Evolutionary conservation across 1,140 invertebrate species (phyloP), one percentile per base, ranked within the genome.

Genomic region (Hypsibius dujardini): DNA sequence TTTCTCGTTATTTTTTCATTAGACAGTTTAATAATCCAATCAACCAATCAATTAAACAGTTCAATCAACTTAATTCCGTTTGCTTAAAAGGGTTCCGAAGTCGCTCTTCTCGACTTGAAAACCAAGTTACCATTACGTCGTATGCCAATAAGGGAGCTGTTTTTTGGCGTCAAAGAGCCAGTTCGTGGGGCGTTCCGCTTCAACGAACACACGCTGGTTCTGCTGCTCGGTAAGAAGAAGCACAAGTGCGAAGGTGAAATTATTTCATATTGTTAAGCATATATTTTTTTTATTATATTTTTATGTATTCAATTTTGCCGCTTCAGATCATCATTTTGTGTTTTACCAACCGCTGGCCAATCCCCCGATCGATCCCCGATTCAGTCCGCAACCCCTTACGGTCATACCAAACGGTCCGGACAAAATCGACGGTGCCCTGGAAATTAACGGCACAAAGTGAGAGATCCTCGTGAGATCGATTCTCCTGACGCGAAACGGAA

Each of bases 341-440:
- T 67, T 67, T 42, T 67, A 67, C 45, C 62, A 67, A 45, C 62
- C 62, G 42, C 42, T 67, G 42, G 42, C 42, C 12, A 67, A 67
- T 45, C 62, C 62, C 12, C 62, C 62, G 3, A 45, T 67, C 45
- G 62, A 67, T 67, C 62, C 62, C 42, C 12, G 62, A 12, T 67
- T 67, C 42, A 67, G 62, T 67, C 62, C 62, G 7, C 62, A 67
- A 42, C 62, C 62, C 3, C 12, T 15, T 67, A 15, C 12, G 12
- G 62, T 67, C 42, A 45, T 67, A 15, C 62, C 62, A 67, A 45
- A 45, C 62, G 62, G 62, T 15, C 62, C 62, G 12, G 42, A 67
- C 42, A 45, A 67, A 42, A 67, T 67, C 45, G 62, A 67, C 42
- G 62, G 62, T 15, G 62, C 62, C 12, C 12, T 67, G 62, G 12